Conservation (phyloP, 2,113 vertebrate species). For the Chinchilla lanigera region DNA sequence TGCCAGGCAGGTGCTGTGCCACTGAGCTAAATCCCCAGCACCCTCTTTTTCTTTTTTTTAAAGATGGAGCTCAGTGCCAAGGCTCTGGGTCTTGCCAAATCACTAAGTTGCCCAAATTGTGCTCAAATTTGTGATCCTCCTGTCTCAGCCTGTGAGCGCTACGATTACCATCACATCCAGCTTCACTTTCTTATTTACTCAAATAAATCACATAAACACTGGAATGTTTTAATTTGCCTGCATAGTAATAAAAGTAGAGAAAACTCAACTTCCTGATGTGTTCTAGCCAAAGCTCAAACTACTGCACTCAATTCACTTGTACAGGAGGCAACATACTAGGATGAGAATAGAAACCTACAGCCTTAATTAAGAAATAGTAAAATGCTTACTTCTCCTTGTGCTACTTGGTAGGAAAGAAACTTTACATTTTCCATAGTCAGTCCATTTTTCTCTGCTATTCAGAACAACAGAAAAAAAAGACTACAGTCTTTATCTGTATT, state of each 20-base stretch:
- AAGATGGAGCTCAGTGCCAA: background rate
- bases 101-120: background rate
- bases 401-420: background rate
- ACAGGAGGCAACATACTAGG: background rate
- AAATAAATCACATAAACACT: constrained; percentile 13
- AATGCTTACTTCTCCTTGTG: background rate
- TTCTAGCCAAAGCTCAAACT: background rate
- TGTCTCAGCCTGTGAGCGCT: background rate
- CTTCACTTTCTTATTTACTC: constrained; percentile 13
- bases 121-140: background rate
- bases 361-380: background rate
- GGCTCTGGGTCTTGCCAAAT: background rate
- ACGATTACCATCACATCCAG: background rate
- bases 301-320: background rate
- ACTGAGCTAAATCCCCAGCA: background rate
- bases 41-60: background rate
- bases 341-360: background rate
- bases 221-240: background rate
- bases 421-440: background rate
- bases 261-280: background rate
- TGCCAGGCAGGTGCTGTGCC: no score
- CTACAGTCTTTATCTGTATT: no score
- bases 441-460: background rate
- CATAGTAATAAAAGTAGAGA: background rate
- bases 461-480: background rate